These are phyloP conservation scores for Peromyscus leucopus DNA, from an alignment of 2,113 vertebrate species.

Conservation along the genomic window DNA sequence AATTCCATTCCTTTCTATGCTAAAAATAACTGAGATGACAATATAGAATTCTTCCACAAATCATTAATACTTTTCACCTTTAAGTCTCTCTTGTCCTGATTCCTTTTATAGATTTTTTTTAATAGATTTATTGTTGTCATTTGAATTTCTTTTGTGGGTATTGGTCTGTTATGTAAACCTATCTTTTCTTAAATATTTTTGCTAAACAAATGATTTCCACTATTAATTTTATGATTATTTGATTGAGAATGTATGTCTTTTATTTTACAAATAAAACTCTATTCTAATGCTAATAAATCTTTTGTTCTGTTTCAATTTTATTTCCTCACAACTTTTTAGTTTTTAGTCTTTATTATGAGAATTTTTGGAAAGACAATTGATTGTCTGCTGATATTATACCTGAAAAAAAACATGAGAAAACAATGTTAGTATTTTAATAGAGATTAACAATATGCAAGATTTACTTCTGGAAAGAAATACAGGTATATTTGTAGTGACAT, in stretches of 20 bases:
- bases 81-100: background rate
- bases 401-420: background rate
- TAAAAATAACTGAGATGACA: background rate
- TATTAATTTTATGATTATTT: background rate
- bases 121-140: background rate
- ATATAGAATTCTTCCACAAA: background rate
- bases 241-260: background rate
- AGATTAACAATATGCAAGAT: background rate
- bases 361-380: background rate
- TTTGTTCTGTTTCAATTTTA: background rate
- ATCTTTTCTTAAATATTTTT: background rate
- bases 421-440: background rate
- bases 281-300: background rate
- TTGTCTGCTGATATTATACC: background rate
- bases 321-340: background rate
- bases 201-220: background rate
- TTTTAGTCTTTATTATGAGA: background rate
- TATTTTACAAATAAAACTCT: background rate
- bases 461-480: background rate
- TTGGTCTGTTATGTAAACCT: background rate
- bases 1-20: background rate
- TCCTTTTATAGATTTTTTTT: background rate
- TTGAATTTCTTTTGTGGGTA: background rate
- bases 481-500: background rate
- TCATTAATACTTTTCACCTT: background rate